A percentile compares a stretch with the other conserved stretches of the same genome.
Conservation (phyloP, 2,113 vertebrate genomes). For the Physeter macrocephalus region DNA sequence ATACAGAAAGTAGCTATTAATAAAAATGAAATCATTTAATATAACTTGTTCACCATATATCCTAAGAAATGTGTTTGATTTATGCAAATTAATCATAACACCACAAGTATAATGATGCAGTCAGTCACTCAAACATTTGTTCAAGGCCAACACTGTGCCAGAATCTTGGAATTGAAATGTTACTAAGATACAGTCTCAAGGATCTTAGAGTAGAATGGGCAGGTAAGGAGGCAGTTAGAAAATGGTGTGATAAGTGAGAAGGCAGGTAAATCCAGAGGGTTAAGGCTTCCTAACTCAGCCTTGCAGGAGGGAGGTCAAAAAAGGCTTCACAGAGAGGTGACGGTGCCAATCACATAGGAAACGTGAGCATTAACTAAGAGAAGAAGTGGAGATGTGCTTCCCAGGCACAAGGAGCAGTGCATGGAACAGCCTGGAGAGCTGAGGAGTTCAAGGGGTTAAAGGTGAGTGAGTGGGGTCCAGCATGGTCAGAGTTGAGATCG, state of each 20-base stretch:
- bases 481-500: not conserved
- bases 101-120: not conserved
- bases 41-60: not conserved
- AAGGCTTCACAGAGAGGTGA: not conserved
- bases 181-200: not conserved
- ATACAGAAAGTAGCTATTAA: not conserved
- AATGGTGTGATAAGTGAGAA: not conserved
- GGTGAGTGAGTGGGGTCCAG: too few species aligned
- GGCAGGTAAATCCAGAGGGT: not conserved
- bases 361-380: not conserved
- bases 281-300: not conserved
- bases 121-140: not conserved
- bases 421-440: not conserved
- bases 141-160: not conserved
- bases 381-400: not conserved
- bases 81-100: not conserved
- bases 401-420: not conserved
- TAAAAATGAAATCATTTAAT: not conserved
- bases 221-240: not conserved
- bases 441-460: not conserved
- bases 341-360: not conserved
- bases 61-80: not conserved
- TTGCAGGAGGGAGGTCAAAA: not conserved
- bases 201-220: not conserved
- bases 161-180: not conserved